Evolutionary conservation across 2,888 invertebrate genomes (phyloP).

Genomic region (Hydrotaea diabolus): DNA sequence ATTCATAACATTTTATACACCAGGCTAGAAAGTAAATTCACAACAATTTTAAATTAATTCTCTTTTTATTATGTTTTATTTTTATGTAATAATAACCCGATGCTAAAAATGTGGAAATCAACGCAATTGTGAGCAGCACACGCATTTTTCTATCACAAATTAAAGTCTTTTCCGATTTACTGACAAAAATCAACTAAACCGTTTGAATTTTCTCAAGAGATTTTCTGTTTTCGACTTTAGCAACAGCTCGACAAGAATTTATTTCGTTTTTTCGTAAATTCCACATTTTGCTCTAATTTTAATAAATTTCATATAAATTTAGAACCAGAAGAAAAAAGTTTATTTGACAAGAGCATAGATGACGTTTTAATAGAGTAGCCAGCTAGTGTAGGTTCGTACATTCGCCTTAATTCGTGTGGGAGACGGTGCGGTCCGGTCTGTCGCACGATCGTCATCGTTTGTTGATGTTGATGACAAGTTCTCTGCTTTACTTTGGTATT

Average conservation of each 20-base stretch:
- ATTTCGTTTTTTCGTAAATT: conserved; percentile 14
- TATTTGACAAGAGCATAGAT: neutral
- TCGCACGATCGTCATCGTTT: conserved; percentile 3
- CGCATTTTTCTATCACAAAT: conserved; percentile 12
- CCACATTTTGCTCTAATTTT: conserved; percentile 18
- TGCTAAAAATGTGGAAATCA: conserved; percentile 4
- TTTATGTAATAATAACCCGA: conserved; percentile 36
- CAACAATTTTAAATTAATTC: conserved; percentile 6
- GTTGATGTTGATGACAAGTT: conserved; percentile 20
- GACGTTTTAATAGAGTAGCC: neutral
- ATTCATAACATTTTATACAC: conserved; percentile 76
- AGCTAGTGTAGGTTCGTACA: no score
- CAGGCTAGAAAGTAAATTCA: neutral
- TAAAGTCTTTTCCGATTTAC: conserved; percentile 37
- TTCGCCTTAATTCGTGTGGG: neutral
- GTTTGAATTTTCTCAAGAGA: neutral
- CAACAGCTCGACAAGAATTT: neutral
- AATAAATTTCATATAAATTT: conserved; percentile 4
- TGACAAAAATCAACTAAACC: conserved; percentile 31
- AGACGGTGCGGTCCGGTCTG: neutral
- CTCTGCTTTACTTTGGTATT: neutral
- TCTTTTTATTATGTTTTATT: neutral
- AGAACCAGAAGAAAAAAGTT: neutral
- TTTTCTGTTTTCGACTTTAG: neutral
- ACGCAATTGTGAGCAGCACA: neutral